Base-by-base conservation (phyloP, 2,888 invertebrate genomes). In the Teleiodes luculella region DNA sequence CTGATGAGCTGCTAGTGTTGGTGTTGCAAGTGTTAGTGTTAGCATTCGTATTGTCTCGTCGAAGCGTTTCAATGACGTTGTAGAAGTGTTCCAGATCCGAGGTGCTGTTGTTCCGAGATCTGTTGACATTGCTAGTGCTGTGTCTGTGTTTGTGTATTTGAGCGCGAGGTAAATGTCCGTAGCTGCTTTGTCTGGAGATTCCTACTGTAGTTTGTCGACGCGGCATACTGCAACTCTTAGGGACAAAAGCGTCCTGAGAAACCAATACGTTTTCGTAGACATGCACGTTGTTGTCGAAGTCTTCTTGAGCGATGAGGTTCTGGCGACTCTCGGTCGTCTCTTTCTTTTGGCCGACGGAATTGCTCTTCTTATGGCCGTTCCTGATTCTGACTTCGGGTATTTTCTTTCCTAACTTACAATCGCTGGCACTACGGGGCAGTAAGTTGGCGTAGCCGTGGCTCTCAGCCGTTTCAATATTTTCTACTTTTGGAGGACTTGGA, bases 191-290 rank as follows among this genome's bases (percentile, higher is more conserved):
- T 3, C 88, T 75, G 31, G 81, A 69, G 57, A 86, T 78, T 46
- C 76, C 78, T 56, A 64, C 78, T 56, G 72, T 70, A 43, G 80
- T 73, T 56, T 80, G 82, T 14, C 88, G 77, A 1, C 90, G 80
- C 48, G 90, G 90, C 89, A 89, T 88, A 65, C 84, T 88, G 65
- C 88, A 87, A 61, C 85, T 89, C 61, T 79, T 81, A 31, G 86
- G 83, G 20, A 81, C 80, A 66, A 83, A 81, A 2, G 77, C 59
- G 33, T 86, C 86, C 59, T 75, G 75, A 20, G 76, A 64, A 65
- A 74, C 54, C 5, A 80, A 64, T 1, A 90, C 70, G 70, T 90
- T 90, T 61, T 90, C 90, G 64, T 90, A 90, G 36, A 90, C 83
- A 64, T 90, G 90, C 7, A 79, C 74, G 64, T 70, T 65, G 16